Evolutionary conservation across 2,113 vertebrate species (phyloP), one percentile per base, ranked within the genome.

Genomic region (Emydura subglobosa): DNA sequence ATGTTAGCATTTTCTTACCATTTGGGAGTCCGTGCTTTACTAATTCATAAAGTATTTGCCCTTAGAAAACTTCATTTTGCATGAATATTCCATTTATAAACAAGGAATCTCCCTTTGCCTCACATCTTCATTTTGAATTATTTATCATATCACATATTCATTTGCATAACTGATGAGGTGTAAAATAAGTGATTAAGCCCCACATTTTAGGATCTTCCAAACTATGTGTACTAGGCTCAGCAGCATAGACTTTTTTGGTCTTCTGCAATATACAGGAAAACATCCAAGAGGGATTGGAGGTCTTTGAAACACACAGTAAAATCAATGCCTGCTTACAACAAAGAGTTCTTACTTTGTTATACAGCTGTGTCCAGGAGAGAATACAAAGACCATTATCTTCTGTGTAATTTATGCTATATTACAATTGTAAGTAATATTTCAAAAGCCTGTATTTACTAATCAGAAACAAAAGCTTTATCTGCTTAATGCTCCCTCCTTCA

Each of bases 381-480:
- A 76, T 1, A 2, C 0, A 0, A 76, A 88, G 85, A 49, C 87
- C 49, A 89, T 93, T 92, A 89, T 86, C 95, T 86, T 79, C 2
- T 1, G n/a, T 0, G 79, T 94, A 95, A 96, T 97, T 94, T 94
- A 96, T 91, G 79, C 17, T 1, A 82, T 2, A 79, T 92, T 88
- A 97, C 54, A 92, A 96, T n/a, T 91, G 96, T 93, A 92, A 96
- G 86, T 49, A 95, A 95, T 96, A 93, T 94, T 96, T 95, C 96
- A 91, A 97, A 97, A 94, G 86, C 83, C 76, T 96, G 94, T 96
- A 96, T 91, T 96, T 97, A 97, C 96, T 96, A 95, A 97, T 97
- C 95, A 91, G 96, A 95, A 96, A 96, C 91, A 79, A 97, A 95
- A 92, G 91, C 96, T 93, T 95, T 95, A 93, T 87, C 90, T 80